phyloP scores from a whole-genome alignment of 2,113 vertebrate genomes.

The Cyanoramphus novaezelandiae region DNA sequence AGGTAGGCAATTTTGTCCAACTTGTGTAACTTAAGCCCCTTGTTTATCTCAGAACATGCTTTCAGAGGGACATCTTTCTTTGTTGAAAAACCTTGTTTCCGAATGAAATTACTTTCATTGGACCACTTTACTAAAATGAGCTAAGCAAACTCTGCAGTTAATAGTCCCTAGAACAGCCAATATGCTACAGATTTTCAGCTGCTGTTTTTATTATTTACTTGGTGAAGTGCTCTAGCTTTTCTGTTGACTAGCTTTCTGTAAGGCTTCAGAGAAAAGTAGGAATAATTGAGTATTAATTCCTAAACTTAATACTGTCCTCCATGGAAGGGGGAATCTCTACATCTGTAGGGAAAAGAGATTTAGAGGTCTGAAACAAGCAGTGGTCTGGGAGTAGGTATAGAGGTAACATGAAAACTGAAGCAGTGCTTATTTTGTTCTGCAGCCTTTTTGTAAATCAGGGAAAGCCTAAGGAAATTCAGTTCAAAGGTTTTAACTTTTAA shows the following conservation, averaged over 20 bases:
- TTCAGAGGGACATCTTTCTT: background rate
- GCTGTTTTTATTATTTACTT: background rate
- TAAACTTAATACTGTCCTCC: background rate
- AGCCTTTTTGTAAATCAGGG: background rate
- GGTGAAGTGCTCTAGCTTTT: background rate
- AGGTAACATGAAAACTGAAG: background rate
- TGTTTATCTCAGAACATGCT: background rate
- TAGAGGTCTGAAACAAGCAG: background rate
- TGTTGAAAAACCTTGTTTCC: background rate
- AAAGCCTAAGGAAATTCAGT: background rate
- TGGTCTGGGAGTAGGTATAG: background rate
- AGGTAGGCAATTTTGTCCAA: conserved; percentile 71
- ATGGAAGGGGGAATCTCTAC: background rate
- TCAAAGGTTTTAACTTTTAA: background rate
- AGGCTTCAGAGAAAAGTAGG: background rate
- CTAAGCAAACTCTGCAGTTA: background rate
- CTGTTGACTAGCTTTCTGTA: background rate
- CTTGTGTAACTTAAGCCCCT: background rate
- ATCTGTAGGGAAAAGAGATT: background rate
- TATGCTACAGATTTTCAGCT: background rate
- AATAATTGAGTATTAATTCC: background rate
- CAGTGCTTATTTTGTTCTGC: background rate
- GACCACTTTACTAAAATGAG: background rate
- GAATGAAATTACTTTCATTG: background rate
- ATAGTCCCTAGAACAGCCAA: background rate